Percentiles rank a stretch among this genome's conserved stretches.
phyloP scores from a whole-genome alignment of 2,113 vertebrate genomes.

The Megaceryle maxima region DNA sequence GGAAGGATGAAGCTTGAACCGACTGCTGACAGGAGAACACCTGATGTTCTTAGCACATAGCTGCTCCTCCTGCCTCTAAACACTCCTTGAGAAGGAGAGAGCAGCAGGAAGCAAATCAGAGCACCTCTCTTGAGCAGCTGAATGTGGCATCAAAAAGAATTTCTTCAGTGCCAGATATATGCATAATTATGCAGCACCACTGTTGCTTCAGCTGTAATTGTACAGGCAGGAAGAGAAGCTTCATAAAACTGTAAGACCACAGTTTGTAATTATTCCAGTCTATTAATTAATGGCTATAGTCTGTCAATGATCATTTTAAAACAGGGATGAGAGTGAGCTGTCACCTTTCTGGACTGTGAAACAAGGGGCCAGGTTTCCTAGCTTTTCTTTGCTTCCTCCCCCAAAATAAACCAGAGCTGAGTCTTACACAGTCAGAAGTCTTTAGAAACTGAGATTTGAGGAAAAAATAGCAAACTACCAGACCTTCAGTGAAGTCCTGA shows the following conservation, averaged over 20 bases:
- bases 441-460: neutral
- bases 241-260: neutral
- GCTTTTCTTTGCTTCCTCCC: neutral
- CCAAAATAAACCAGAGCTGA: neutral
- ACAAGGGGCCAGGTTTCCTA: neutral
- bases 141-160: neutral
- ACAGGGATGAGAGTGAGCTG: neutral
- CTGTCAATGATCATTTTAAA: neutral
- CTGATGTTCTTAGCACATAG: neutral
- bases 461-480: neutral
- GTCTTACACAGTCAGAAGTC: neutral
- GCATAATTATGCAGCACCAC: neutral
- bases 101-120: neutral
- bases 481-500: neutral
- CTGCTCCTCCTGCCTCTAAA: neutral
- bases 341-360: neutral
- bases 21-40: neutral
- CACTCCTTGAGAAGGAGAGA: neutral
- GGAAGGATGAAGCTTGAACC: neutral
- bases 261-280: neutral
- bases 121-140: neutral
- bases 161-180: neutral
- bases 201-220: neutral
- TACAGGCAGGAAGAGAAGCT: neutral
- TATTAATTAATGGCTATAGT: neutral